These are phyloP conservation scores for Pangasianodon gigas DNA, from an alignment of 2,113 vertebrate genomes.

Conservation along the genomic window DNA sequence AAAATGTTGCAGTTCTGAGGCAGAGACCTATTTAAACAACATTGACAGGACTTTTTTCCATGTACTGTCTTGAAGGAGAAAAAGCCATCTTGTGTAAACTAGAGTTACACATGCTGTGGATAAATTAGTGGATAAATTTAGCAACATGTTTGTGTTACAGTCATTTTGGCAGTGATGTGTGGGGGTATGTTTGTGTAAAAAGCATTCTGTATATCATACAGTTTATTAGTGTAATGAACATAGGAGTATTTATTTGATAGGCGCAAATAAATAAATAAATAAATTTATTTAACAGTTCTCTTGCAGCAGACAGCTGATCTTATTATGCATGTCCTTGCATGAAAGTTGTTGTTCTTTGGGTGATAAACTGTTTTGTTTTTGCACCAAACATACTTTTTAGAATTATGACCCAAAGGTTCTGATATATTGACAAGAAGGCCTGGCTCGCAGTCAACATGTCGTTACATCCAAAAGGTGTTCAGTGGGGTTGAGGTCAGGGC, in stretches of 20 bases:
- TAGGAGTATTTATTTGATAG: not conserved
- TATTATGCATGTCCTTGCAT: not conserved
- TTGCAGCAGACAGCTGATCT: not conserved
- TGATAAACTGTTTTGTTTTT: not conserved
- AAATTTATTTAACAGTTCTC: not conserved
- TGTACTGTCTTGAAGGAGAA: not conserved
- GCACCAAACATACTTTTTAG: not conserved
- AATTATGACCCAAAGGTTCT: not conserved
- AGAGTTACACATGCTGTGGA: not conserved
- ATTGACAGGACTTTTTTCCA: not conserved
- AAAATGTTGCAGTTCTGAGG: not conserved
- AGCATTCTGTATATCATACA: not conserved
- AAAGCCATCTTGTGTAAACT: not conserved
- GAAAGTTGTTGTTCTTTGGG: not conserved
- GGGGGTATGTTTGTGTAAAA: not conserved
- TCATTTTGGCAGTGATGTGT: not conserved
- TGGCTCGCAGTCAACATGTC: no score
- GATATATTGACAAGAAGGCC: no score
- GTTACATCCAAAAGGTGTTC: no score
- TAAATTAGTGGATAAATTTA: conserved; percentile 9
- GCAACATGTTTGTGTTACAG: not conserved
- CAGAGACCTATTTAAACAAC: not conserved
- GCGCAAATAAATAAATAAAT: not conserved
- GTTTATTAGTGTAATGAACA: not conserved
- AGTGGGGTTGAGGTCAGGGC: no score